Evolutionary conservation across 2,113 vertebrate species (phyloP), one percentile per base, ranked within the genome.

Genomic region (Oncorhynchus mykiss): DNA sequence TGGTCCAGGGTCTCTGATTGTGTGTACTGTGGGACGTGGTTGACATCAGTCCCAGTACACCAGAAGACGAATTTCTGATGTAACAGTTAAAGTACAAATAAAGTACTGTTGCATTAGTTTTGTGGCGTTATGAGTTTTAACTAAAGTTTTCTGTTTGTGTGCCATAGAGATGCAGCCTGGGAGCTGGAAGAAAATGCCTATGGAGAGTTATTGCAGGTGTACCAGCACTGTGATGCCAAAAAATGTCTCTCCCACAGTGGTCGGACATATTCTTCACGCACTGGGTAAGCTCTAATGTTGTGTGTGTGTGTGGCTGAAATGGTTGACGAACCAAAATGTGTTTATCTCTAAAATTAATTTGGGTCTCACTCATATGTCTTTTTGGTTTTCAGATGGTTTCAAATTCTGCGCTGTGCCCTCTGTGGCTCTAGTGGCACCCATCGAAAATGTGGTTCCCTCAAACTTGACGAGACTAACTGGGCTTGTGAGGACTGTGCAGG

Each of bases 181-280:
- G 98, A 99, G 90, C 89, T 99, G 88, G 98, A 99, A 85, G 94
- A 96, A 71, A 96, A 99, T 71, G 98, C 98, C 0, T 99, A 93
- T 85, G 92, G 95, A 57, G 98, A 99, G 0, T 93, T 99, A 82
- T 81, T 99, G 82, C 94, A 96, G 14, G 94, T 94, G 78, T 94
- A 99, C 49, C 89, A 91, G 65, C 94, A 78, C 72, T 99, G 98
- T 80, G 98, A 99, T 67, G 88, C 93, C 39, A 84, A 71, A 71
- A 90, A 82, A 78, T 99, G 98, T 84, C 86, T 92, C 54, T 96
- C 95, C 82, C 90, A 71, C 71, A 80, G 91, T 13, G 97, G 98
- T 29, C 92, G 96, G 77, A 90, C 93, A 16, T 95, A 95, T 90
- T 93, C 90, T 34, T 85, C 93, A 49, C 92, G 94, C 80, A 92